Conservation (phyloP, 2,888 invertebrate genomes). For the Thymelicus acteon region DNA sequence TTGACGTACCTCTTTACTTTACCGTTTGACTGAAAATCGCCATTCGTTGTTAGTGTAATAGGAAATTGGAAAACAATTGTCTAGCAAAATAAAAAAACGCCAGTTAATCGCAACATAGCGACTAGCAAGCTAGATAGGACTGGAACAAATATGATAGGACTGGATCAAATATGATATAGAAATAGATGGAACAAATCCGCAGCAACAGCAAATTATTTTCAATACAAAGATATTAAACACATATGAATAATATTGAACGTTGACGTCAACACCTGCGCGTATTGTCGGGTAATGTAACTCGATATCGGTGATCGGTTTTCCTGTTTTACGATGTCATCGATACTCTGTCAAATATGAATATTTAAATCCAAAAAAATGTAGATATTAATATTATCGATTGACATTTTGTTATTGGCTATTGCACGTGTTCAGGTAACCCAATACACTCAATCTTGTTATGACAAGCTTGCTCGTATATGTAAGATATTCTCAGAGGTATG, state of each 20-base stretch:
- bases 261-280: conserved; percentile 25
- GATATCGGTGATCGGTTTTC: conserved; percentile 20
- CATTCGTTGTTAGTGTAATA: too few species aligned
- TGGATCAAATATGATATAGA: too few species aligned
- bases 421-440: conserved; percentile 19
- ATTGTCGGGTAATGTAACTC: conserved; percentile 18
- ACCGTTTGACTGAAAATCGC: too few species aligned
- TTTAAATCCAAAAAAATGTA: conserved; percentile 11
- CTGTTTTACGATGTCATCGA: conserved; percentile 31
- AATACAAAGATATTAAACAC: neutral
- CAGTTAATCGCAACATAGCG: too few species aligned
- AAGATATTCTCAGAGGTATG: neutral
- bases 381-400: conserved; percentile 12
- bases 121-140: too few species aligned
- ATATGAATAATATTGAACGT: neutral
- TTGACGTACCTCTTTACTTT: too few species aligned
- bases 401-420: conserved; percentile 13
- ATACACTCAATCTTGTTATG: conserved; percentile 15
- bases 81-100: too few species aligned
- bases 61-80: too few species aligned
- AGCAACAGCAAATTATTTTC: neutral
- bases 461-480: neutral
- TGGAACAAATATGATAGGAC: too few species aligned
- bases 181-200: neutral
- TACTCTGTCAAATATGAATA: conserved; percentile 19